Conservation (phyloP, 1,140 invertebrate genomes). For the Tetranychus urticae region DNA sequence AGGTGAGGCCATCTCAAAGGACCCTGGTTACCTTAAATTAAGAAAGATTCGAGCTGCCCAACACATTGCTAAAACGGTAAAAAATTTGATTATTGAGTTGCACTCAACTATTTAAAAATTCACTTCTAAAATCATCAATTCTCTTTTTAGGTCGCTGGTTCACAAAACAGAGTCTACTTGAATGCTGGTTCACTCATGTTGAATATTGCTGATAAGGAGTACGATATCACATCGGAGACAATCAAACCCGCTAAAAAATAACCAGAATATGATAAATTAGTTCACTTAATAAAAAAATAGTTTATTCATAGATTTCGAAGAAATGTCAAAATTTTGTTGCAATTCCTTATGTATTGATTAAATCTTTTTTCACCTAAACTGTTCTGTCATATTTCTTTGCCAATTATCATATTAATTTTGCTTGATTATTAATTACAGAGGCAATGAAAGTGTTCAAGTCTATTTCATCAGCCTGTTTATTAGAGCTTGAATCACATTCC, state of each 20-base stretch:
- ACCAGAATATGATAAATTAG: background rate
- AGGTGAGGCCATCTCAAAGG: slow-evolving; percentile 74
- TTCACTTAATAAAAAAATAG: no score
- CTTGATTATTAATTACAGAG: no score
- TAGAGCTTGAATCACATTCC: no score
- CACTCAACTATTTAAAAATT: background rate
- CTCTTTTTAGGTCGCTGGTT: slow-evolving; percentile 51
- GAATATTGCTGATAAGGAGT: slow-evolving; percentile 79
- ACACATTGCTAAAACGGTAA: slow-evolving; percentile 83
- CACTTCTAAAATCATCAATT: slow-evolving; percentile 10
- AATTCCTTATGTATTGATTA: no score
- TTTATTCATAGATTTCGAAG: no score
- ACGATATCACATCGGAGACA: slow-evolving; percentile 33
- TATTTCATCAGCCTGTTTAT: no score
- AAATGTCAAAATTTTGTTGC: no score
- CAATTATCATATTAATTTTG: no score
- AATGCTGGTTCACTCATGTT: slow-evolving; percentile 81
- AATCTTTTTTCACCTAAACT: no score
- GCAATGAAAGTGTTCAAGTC: no score
- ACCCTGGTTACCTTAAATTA: slow-evolving; percentile 91
- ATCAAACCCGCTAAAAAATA: slow-evolving; percentile 3
- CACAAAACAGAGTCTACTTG: slow-evolving; percentile 83
- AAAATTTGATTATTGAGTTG: slow-evolving; percentile 13
- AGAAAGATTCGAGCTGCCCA: slow-evolving; percentile 92
- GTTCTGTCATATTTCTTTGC: no score